Evolutionary conservation across 2,797 vertebrate species (phyloP), one percentile per base, ranked within the genome.

Genomic region (Syngnathus acus): DNA sequence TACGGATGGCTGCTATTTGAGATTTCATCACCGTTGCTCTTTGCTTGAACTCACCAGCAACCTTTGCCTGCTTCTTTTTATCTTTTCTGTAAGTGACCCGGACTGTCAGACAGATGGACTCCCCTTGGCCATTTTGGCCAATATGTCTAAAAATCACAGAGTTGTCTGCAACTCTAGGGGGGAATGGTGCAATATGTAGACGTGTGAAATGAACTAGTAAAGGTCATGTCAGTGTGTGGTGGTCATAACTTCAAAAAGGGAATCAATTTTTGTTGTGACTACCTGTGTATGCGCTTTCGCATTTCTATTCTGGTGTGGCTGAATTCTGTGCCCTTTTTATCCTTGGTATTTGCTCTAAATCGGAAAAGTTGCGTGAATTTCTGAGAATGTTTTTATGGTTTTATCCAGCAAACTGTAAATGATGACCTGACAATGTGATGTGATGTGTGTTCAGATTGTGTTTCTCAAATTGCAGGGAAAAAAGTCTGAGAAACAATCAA

Each of bases 81-180:
- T 69, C 75, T 66, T 69, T 73, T 73, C 64, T 69, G 48, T 42
- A 1, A 43, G 75, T 80, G 82, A 84, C 78, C 82, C 8, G 62
- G 71, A 69, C 73, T 82, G 82, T 87, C 83, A 81, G 71, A 45
- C 62, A 79, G 81, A 86, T 64, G 67, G 75, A 83, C 80, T 74
- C 69, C 58, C 68, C 66, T 65, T 69, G 77, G 78, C 70, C 70
- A 72, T 48, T 2, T 48, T 0, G 60, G 73, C 58, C 62, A 73
- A 76, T 59, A 74, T 65, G 68, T 71, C 65, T 71, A 58, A 65
- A 72, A 78, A 69, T 68, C 70, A 83, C 79, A 84, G 82, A 72
- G 82, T 42, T 48, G 85, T 78, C 72, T 68, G 65, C 69, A 66
- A 23, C 58, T 63, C 61, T 42, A 68, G n/a, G 42, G 26, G 53